Percentiles rank a stretch among this genome's conserved stretches.
These are phyloP conservation scores for Columbina picui DNA, from an alignment of 2,113 vertebrate genomes.

Conservation along the genomic window DNA sequence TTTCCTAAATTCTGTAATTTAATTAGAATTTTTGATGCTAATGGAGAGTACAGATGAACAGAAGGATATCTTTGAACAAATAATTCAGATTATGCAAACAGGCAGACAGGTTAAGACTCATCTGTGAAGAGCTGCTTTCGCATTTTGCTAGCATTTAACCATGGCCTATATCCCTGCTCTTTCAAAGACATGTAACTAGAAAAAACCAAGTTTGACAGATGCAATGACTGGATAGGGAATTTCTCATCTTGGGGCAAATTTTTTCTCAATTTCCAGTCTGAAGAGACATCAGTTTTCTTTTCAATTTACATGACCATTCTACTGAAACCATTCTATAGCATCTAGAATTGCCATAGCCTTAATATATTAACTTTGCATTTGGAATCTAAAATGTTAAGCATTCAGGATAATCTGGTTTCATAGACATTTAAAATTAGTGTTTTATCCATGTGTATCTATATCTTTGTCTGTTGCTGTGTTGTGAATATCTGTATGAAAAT, in stretches of 20 bases:
- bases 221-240: slow-evolving; percentile 44
- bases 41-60: not conserved
- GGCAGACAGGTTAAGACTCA: not conserved
- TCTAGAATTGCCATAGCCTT: slow-evolving; percentile 34
- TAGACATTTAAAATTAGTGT: slow-evolving; percentile 14
- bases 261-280: slow-evolving; percentile 58
- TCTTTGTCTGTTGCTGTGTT: not conserved
- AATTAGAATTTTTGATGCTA: slow-evolving; percentile 5
- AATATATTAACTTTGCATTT: slow-evolving; percentile 45
- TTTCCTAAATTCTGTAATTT: not conserved
- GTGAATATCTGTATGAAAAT: not conserved
- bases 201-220: slow-evolving; percentile 51
- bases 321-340: slow-evolving; percentile 38
- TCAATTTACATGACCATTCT: slow-evolving; percentile 64
- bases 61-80: not conserved
- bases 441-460: not conserved
- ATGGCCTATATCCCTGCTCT: not conserved
- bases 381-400: slow-evolving; percentile 55
- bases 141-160: slow-evolving; percentile 32
- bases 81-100: not conserved
- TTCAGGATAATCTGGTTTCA: slow-evolving; percentile 54
- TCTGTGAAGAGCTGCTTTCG: not conserved
- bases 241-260: slow-evolving; percentile 64
- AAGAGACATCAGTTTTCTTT: slow-evolving; percentile 67
- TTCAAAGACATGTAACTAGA: not conserved